phyloP scores from a whole-genome alignment of 2,797 vertebrate species.

The Ceryle rudis region DNA sequence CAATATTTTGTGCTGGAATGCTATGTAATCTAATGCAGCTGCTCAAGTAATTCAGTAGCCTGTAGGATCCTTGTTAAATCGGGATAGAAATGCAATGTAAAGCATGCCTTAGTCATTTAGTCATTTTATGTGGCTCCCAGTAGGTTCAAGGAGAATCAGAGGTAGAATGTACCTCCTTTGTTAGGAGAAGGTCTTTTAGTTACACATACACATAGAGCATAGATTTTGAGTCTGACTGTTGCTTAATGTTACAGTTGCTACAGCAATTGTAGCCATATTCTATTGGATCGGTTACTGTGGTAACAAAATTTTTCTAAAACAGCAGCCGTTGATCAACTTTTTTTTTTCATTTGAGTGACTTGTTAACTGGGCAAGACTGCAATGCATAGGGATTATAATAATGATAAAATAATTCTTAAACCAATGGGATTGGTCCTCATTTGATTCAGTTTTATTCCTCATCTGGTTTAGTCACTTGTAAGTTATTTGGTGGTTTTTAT shows the following conservation, averaged over 20 bases:
- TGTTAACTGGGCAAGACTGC: neutral
- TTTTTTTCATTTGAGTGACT: neutral
- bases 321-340: accelerated
- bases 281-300: neutral
- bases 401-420: neutral
- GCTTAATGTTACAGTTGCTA: neutral
- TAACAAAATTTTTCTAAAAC: neutral
- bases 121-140: neutral
- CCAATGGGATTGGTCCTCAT: neutral
- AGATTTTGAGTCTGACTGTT: neutral
- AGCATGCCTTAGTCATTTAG: neutral
- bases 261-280: neutral
- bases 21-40: neutral
- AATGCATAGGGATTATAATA: neutral
- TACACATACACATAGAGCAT: accelerated
- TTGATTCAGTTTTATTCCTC: neutral
- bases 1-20: neutral
- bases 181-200: neutral
- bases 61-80: neutral
- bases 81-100: neutral
- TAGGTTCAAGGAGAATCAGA: neutral
- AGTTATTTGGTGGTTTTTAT: no score
- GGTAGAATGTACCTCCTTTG: neutral
- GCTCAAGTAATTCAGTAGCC: neutral
- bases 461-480: neutral